These are phyloP conservation scores for Latrodectus elegans DNA, from an alignment of 2,888 invertebrate genomes.

Conservation along the genomic window DNA sequence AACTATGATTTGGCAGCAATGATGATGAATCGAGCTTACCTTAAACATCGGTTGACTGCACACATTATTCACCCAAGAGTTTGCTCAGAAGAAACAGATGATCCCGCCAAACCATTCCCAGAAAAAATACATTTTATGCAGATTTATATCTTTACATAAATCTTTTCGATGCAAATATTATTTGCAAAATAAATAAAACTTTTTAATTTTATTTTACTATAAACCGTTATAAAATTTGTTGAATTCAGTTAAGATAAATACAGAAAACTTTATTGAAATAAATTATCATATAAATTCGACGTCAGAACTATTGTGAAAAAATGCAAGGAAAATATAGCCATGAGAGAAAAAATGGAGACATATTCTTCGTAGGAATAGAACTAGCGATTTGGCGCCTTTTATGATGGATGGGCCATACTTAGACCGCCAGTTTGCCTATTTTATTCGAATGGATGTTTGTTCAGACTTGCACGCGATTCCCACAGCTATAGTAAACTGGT, in stretches of 20 bases:
- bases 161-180: too few species aligned
- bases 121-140: too few species aligned
- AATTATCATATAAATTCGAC: too few species aligned
- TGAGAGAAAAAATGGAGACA: too few species aligned
- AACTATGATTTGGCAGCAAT: slow-evolving; percentile 43
- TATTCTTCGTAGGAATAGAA: slow-evolving; percentile 6
- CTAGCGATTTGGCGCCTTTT: slow-evolving; percentile 33
- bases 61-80: slow-evolving; percentile 35
- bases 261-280: background rate
- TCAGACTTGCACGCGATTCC: background rate
- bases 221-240: slow-evolving; percentile 1
- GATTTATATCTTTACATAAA: too few species aligned
- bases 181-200: too few species aligned
- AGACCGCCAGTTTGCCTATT: slow-evolving; percentile 32
- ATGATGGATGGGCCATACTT: slow-evolving; percentile 48
- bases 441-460: slow-evolving; percentile 48
- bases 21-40: slow-evolving; percentile 41
- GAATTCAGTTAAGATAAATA: background rate
- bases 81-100: slow-evolving; percentile 22
- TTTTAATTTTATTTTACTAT: too few species aligned
- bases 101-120: too few species aligned
- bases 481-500: too few species aligned
- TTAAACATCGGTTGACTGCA: slow-evolving; percentile 38
- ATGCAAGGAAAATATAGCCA: too few species aligned
- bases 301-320: too few species aligned